These are phyloP conservation scores for Nomada fucata DNA, from an alignment of 2,888 invertebrate species.

Conservation along the genomic window DNA sequence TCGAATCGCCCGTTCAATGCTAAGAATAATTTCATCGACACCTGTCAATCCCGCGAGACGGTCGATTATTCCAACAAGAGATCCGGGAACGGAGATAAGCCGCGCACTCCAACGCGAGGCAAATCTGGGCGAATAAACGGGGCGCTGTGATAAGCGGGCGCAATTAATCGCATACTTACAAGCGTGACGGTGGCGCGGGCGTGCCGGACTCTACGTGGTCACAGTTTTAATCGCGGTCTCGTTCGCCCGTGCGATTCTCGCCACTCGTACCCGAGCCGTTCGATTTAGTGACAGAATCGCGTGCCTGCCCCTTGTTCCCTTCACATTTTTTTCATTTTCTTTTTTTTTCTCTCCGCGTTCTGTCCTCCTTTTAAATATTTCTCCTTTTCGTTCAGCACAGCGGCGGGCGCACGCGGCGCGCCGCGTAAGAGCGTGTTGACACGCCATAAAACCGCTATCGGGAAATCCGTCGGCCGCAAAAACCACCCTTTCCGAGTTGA, in stretches of 20 bases:
- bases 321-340: not conserved
- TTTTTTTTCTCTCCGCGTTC: not conserved
- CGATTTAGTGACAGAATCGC: slow-evolving; percentile 74
- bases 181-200: slow-evolving; percentile 66
- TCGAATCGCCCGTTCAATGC: not conserved
- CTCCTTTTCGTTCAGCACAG: slow-evolving; percentile 47
- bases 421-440: slow-evolving; percentile 81
- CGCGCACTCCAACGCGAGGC: slow-evolving; percentile 39
- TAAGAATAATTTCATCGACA: slow-evolving; percentile 14
- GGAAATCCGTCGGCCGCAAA: slow-evolving; percentile 82
- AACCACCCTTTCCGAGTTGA: slow-evolving; percentile 76
- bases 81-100: slow-evolving; percentile 23
- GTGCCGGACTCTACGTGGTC: slow-evolving; percentile 34
- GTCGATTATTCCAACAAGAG: slow-evolving; percentile 36
- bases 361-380: not conserved
- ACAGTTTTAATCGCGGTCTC: slow-evolving; percentile 61
- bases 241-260: slow-evolving; percentile 22
- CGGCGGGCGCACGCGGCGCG: slow-evolving; percentile 40
- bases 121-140: slow-evolving; percentile 61
- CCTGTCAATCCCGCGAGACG: slow-evolving; percentile 38
- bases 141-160: slow-evolving; percentile 62
- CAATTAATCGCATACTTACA: slow-evolving; percentile 68
- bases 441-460: slow-evolving; percentile 83
- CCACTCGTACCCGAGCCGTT: slow-evolving; percentile 56
- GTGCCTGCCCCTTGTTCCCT: slow-evolving; percentile 63